phyloP scores from a whole-genome alignment of 2,113 vertebrate species.

The Thamnophis sirtalis region DNA sequence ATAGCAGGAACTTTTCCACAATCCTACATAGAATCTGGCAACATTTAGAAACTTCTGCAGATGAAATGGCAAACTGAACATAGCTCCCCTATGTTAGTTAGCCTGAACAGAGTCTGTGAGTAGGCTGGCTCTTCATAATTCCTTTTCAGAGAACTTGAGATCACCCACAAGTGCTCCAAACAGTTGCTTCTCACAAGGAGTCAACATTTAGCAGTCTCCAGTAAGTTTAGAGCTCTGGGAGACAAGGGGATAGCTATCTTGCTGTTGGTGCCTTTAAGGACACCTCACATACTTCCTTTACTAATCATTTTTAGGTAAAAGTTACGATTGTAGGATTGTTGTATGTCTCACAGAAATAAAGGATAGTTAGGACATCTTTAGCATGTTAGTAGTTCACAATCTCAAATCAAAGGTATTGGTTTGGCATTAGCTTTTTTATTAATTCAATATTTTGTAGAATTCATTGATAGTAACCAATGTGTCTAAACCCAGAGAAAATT shows the following conservation, averaged over 20 bases:
- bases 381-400: slow-evolving; percentile 46
- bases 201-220: not conserved
- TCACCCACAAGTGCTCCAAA: not conserved
- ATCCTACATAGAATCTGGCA: not conserved
- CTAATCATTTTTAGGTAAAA: not conserved
- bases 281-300: not conserved
- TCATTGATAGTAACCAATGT: slow-evolving; percentile 55
- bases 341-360: not conserved
- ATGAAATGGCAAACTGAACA: not conserved
- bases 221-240: not conserved
- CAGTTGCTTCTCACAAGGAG: not conserved
- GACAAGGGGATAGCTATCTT: not conserved
- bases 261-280: not conserved
- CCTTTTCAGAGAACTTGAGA: not conserved
- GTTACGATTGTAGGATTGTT: not conserved
- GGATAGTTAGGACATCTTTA: slow-evolving; percentile 21
- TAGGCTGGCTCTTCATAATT: not conserved
- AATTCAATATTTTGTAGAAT: slow-evolving; percentile 54
- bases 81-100: not conserved
- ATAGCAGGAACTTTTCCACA: not conserved
- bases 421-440: slow-evolving; percentile 58
- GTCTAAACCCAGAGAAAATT: slow-evolving; percentile 43
- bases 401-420: slow-evolving; percentile 59
- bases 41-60: not conserved
- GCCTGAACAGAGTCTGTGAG: not conserved